Evolutionary conservation across 2,888 invertebrate species (phyloP).

Genomic region (Tenthredo livida): DNA sequence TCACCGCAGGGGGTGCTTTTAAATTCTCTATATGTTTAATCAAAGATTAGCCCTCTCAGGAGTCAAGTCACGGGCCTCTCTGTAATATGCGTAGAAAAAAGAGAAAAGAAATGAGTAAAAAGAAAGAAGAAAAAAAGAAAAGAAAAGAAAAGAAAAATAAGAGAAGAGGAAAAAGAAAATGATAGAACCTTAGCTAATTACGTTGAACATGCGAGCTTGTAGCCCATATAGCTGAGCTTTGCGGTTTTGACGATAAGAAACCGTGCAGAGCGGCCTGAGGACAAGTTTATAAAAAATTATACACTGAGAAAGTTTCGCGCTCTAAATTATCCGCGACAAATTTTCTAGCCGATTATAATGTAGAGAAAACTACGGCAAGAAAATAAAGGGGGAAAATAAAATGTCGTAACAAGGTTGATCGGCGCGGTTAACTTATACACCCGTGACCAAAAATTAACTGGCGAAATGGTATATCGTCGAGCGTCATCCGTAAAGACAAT

Average conservation of each 20-base stretch:
- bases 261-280: not conserved
- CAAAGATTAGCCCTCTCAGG: not conserved
- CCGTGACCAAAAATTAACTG: constrained; percentile 33
- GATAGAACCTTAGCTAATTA: constrained; percentile 16
- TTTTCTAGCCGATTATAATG: not conserved
- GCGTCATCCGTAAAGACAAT: not conserved
- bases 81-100: not conserved
- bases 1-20: not conserved
- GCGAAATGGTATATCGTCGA: not conserved
- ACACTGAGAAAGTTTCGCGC: not conserved
- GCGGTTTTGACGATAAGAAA: constrained; percentile 22
- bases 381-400: not conserved
- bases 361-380: not conserved
- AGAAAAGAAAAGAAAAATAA: not conserved
- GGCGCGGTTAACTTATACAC: not conserved
- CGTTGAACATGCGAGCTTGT: constrained; percentile 19
- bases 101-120: too few species aligned
- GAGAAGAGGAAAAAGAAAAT: not conserved
- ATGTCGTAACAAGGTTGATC: not conserved
- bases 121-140: not conserved
- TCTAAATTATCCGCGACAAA: not conserved
- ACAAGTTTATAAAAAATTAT: constrained; percentile 46
- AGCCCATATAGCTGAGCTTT: not conserved
- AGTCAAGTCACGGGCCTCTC: not conserved
- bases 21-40: not conserved